phyloP scores from a whole-genome alignment of 2,113 vertebrate species.

The Larimichthys polyactis region DNA sequence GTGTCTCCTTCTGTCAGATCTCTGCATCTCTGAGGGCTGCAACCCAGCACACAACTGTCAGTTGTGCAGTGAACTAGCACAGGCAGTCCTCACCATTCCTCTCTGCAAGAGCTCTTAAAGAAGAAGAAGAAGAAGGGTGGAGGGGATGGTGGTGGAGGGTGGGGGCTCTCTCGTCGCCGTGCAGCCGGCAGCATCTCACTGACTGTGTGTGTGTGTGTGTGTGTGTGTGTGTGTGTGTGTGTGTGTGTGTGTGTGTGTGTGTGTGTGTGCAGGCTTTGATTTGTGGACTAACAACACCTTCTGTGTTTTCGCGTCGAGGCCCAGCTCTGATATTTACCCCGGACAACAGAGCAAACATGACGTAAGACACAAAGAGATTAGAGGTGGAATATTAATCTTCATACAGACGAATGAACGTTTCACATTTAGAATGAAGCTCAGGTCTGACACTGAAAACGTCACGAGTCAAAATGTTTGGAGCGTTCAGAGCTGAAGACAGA shows the following conservation, averaged over 20 bases:
- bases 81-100: slow-evolving; percentile 43
- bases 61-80: slow-evolving; percentile 67
- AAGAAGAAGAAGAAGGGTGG: background rate
- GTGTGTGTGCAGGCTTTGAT: background rate
- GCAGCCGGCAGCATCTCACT: slow-evolving; percentile 7
- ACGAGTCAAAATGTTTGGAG: no score
- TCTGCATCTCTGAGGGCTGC: slow-evolving; percentile 52
- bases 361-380: no score
- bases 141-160: background rate
- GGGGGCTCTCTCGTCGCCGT: background rate
- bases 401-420: no score
- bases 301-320: background rate
- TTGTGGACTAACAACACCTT: background rate
- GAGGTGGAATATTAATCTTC: no score
- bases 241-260: background rate
- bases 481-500: no score
- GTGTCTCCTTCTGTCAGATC: slow-evolving; percentile 38
- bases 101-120: slow-evolving; percentile 42
- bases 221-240: background rate
- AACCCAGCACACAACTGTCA: slow-evolving; percentile 64
- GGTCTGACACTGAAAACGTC: no score
- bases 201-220: background rate
- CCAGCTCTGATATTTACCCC: no score
- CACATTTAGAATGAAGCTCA: no score
- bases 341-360: no score